Conservation (phyloP, 2,113 vertebrate genomes). For the Bostrychus sinensis region DNA sequence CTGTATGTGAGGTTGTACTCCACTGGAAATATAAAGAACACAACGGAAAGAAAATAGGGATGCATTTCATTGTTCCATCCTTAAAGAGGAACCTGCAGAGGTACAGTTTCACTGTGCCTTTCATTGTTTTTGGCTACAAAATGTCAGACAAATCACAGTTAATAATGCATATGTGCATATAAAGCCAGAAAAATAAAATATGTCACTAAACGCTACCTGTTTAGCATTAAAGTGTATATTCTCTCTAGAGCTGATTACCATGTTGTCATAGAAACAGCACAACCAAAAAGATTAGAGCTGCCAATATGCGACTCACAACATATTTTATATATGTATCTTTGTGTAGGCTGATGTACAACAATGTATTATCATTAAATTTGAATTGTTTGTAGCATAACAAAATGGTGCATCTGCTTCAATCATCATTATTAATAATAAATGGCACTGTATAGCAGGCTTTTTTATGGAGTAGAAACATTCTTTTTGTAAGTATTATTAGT, state of each 20-base stretch:
- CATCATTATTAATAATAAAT: conserved; percentile 15
- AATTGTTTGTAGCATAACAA: conserved; percentile 3
- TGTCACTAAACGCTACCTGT: conserved; percentile 10
- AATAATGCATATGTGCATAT: conserved; percentile 8
- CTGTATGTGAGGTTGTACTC: neutral
- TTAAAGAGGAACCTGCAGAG: neutral
- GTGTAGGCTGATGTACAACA: conserved; percentile 13
- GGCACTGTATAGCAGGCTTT: neutral
- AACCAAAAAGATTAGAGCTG: conserved; percentile 15
- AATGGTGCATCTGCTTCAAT: conserved; percentile 9
- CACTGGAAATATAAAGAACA: conserved; percentile 2
- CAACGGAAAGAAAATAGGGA: conserved; percentile 13
- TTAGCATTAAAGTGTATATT: conserved; percentile 27
- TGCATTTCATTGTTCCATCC: neutral
- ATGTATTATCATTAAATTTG: conserved; percentile 21
- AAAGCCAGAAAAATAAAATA: conserved; percentile 23
- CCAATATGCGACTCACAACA: conserved; percentile 5
- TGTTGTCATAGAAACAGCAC: conserved; percentile 57
- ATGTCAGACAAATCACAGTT: conserved; percentile 6
- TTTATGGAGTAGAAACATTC: conserved; percentile 9
- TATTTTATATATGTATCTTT: conserved; percentile 20
- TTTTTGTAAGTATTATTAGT: conserved; percentile 22
- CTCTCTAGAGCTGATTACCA: conserved; percentile 22
- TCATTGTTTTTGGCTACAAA: neutral
- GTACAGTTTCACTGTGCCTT: neutral